Base-by-base conservation (phyloP, 2,113 vertebrate genomes). In the Dipodomys ordii region DNA sequence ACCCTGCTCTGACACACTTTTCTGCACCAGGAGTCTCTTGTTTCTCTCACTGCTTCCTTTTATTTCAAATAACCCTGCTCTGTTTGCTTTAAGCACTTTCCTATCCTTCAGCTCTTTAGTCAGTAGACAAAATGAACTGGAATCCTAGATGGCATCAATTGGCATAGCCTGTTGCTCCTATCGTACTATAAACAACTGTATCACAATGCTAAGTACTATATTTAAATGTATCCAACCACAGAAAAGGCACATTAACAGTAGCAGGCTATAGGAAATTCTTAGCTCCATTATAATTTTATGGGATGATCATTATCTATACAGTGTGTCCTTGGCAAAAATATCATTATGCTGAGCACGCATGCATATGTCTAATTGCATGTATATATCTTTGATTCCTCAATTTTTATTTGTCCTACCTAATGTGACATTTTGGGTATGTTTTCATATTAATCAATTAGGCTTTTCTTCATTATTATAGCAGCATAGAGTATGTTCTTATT, bases 391-490 rank as follows among this genome's bases (percentile, higher is more conserved):
- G 27, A 78, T 78, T 73, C 64, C 85, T 71, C 15, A 60, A 1
- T 67, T 87, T 85, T 69, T 5, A 30, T 81, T 76, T 87, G 74
- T 64, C 22, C 18, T 68, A 35, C 10, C 8, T 46, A 69, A 35
- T 60, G 68, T 57, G 11, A n/a, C 69, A 65, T 32, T 65, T 88
- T 53, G 25, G 35, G 27, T 15, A 64, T 94, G 27, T 90, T 92
- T 67, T 23, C 11, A 46, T 35, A 49, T 60, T 60, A 32, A 53
- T 76, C 60, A 16, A 57, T 46, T 27, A 69, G 62, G 5, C 2
- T 60, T 87, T 80, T 87, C 23, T 15, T 78, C 65, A 39, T 87
- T 84, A 46, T 60, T 80, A 81, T 87, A 87, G 69, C 23, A 46
- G 20, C 22, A 30, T 30, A 18, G n/a, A 72, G 22, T 62, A 57